phyloP scores from a whole-genome alignment of 2,113 vertebrate genomes.

The Percopsis transmontana region DNA sequence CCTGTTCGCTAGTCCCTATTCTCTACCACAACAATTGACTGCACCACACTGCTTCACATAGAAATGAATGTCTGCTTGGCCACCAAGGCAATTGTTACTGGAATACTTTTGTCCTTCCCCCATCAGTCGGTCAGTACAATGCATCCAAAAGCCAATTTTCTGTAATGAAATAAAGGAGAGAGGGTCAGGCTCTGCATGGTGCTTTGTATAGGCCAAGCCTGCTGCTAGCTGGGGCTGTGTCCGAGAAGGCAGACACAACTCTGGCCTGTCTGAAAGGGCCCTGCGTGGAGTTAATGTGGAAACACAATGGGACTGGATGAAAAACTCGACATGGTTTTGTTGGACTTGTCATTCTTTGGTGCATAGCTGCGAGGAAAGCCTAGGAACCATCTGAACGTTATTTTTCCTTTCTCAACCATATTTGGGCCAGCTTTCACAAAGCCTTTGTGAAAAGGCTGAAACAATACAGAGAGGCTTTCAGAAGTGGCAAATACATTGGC shows the following conservation, averaged over 20 bases:
- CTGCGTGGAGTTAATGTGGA: slow-evolving; percentile 80
- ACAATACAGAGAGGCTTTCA: slow-evolving; percentile 75
- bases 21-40: slow-evolving; percentile 54
- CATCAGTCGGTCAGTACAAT: slow-evolving; percentile 65
- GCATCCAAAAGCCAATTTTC: slow-evolving; percentile 64
- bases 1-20: slow-evolving; percentile 22
- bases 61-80: slow-evolving; percentile 58
- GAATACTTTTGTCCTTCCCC: slow-evolving; percentile 65
- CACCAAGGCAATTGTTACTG: slow-evolving; percentile 64
- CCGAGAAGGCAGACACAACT: slow-evolving; percentile 79
- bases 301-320: slow-evolving; percentile 79
- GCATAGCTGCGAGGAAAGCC: slow-evolving; percentile 78
- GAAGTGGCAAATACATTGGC: slow-evolving; percentile 65
- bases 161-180: slow-evolving; percentile 59
- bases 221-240: slow-evolving; percentile 75
- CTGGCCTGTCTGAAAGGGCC: slow-evolving; percentile 79
- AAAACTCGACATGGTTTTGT: slow-evolving; percentile 82
- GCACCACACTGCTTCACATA: slow-evolving; percentile 46
- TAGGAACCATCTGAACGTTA: slow-evolving; percentile 82
- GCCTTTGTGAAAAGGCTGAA: slow-evolving; percentile 65
- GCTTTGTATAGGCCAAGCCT: slow-evolving; percentile 75
- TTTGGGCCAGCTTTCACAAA: slow-evolving; percentile 77
- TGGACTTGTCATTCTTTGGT: slow-evolving; percentile 81
- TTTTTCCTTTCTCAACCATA: slow-evolving; percentile 80
- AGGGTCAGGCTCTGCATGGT: slow-evolving; percentile 69